phyloP scores from a whole-genome alignment of 2,888 invertebrate genomes.

The Anorthoa munda region DNA sequence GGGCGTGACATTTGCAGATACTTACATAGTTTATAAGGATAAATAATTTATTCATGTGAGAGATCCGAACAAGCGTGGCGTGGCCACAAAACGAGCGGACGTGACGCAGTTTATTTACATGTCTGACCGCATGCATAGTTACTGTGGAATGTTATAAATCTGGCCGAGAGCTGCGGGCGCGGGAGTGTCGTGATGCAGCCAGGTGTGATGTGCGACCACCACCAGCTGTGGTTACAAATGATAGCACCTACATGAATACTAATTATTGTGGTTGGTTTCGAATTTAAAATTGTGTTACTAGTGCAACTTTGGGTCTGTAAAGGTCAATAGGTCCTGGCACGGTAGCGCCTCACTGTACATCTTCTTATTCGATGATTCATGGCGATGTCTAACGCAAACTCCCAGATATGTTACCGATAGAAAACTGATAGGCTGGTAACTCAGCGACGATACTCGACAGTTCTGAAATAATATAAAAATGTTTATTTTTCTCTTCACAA shows the following conservation, averaged over 20 bases:
- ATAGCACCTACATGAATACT: not conserved
- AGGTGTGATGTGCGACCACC: not conserved
- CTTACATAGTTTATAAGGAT: constrained; percentile 17
- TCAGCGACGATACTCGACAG: too few relatives aligned
- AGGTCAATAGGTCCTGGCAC: not conserved
- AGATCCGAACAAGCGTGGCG: constrained; percentile 1
- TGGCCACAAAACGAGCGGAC: constrained; percentile 33
- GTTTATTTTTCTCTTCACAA: too few relatives aligned
- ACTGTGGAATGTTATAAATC: constrained; percentile 44
- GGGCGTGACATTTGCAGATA: constrained; percentile 16
- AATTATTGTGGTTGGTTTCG: not conserved
- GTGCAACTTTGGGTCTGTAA: not conserved
- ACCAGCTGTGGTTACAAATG: not conserved
- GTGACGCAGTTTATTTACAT: constrained; percentile 25
- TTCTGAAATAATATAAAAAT: too few relatives aligned
- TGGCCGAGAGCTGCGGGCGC: constrained; percentile 18
- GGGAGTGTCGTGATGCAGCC: not conserved
- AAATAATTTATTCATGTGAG: not conserved
- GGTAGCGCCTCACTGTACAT: too few relatives aligned
- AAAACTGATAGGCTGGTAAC: too few relatives aligned
- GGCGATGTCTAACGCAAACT: too few relatives aligned
- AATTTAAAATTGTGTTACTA: not conserved
- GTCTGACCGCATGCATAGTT: constrained; percentile 34
- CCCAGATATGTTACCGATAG: too few relatives aligned
- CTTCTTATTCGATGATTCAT: too few relatives aligned